These are phyloP conservation scores for Campylorhamphus procurvoides DNA, from an alignment of 2,113 vertebrate genomes.

Conservation along the genomic window DNA sequence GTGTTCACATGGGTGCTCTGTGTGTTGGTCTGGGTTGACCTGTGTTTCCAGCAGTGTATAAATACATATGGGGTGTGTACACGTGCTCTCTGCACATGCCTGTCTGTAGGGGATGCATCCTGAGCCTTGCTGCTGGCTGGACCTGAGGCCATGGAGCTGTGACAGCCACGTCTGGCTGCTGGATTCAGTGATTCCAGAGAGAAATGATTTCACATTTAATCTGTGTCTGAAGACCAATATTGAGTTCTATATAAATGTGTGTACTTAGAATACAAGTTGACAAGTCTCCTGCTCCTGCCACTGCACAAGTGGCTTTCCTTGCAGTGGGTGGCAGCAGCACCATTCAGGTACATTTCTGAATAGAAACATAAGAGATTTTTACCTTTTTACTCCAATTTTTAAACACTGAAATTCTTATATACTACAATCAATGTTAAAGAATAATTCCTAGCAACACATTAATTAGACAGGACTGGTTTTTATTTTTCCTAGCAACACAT, in stretches of 20 bases:
- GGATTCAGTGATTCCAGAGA: conserved; percentile 82
- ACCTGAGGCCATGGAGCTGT: neutral
- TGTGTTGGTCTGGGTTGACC: neutral
- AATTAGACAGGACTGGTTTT: neutral
- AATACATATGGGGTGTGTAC: conserved; percentile 64
- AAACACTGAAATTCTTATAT: neutral
- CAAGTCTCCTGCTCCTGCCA: neutral
- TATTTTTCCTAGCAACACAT: neutral
- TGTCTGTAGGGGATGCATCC: neutral
- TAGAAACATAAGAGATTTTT: neutral
- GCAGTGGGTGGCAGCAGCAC: neutral
- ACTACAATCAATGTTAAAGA: neutral
- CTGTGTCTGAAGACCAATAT: neutral
- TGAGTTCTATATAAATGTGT: neutral
- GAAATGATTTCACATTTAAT: neutral
- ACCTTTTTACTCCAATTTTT: neutral
- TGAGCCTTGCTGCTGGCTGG: neutral
- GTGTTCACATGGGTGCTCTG: neutral
- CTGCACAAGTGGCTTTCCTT: neutral
- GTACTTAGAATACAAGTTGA: neutral
- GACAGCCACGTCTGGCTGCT: neutral
- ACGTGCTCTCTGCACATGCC: conserved; percentile 14
- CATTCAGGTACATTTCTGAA: neutral
- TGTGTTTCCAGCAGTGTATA: fast-evolving
- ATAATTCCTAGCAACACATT: neutral